phyloP scores from a whole-genome alignment of 2,888 invertebrate species.

The Drosophila subsilvestris region DNA sequence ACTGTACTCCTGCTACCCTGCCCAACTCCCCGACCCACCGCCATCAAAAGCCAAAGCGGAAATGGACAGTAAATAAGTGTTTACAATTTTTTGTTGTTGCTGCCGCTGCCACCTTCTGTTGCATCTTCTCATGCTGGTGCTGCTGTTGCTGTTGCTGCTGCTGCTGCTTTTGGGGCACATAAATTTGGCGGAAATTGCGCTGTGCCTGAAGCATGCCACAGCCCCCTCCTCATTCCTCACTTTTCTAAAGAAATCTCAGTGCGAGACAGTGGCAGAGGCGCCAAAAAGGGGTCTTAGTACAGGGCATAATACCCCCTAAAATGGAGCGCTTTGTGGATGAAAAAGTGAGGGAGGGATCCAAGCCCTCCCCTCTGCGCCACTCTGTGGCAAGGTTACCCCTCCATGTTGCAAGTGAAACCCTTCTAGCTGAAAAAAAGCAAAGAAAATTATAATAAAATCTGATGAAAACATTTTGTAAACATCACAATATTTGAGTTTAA shows the following conservation, averaged over 20 bases:
- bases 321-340: no score
- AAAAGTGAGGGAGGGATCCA: no score
- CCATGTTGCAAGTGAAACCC: no score
- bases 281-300: slow-evolving; percentile 2
- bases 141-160: slow-evolving; percentile 13
- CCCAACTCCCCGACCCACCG: not conserved
- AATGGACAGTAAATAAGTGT: slow-evolving; percentile 80
- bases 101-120: slow-evolving; percentile 42
- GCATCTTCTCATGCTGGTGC: slow-evolving; percentile 24
- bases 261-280: not conserved
- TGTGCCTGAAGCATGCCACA: slow-evolving; percentile 31
- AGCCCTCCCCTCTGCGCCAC: no score
- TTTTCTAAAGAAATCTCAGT: slow-evolving; percentile 35
- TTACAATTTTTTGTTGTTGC: slow-evolving; percentile 72
- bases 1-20: no score
- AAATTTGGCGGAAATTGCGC: slow-evolving; percentile 69
- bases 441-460: no score
- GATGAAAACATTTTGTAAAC: not conserved
- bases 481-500: not conserved
- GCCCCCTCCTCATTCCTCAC: not conserved
- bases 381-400: not conserved
- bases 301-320: not conserved
- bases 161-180: slow-evolving; percentile 52
- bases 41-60: slow-evolving; percentile 59
- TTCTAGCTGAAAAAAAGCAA: no score